Conservation (phyloP, 2,797 vertebrate genomes). For the Miichthys miiuy region DNA sequence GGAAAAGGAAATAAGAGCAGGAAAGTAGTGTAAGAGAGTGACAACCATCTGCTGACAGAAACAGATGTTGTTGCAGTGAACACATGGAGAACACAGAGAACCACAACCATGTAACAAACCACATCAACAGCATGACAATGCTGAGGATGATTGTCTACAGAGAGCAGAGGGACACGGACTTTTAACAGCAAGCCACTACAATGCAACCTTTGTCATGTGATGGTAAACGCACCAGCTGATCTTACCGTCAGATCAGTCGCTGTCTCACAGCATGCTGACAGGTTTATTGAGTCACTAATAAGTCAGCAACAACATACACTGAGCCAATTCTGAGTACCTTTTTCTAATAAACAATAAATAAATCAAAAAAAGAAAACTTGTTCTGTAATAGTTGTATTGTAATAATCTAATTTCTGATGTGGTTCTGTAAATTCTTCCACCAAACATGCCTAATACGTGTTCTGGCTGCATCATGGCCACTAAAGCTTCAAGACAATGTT, state of each 20-base stretch:
- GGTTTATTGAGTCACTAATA: background rate
- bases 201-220: background rate
- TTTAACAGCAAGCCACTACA: constrained; percentile 7
- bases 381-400: too few relatives aligned
- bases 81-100: constrained; percentile 48
- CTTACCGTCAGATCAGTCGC: background rate
- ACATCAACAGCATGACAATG: constrained; percentile 4
- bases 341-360: too few relatives aligned
- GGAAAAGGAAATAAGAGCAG: constrained; percentile 29
- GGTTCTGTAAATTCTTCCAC: too few relatives aligned
- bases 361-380: too few relatives aligned
- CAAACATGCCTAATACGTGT: too few relatives aligned
- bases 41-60: constrained; percentile 19
- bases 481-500: too few relatives aligned
- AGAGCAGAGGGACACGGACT: background rate
- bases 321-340: too few relatives aligned
- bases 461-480: too few relatives aligned
- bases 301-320: background rate
- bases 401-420: too few relatives aligned
- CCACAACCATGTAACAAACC: constrained; percentile 30
- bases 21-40: background rate
- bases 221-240: background rate
- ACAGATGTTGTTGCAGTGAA: constrained; percentile 44
- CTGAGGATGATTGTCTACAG: constrained; percentile 8
- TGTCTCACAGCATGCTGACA: background rate